Evolutionary conservation across 2,113 vertebrate species (phyloP).

Genomic region (Rhizomys pruinosus): DNA sequence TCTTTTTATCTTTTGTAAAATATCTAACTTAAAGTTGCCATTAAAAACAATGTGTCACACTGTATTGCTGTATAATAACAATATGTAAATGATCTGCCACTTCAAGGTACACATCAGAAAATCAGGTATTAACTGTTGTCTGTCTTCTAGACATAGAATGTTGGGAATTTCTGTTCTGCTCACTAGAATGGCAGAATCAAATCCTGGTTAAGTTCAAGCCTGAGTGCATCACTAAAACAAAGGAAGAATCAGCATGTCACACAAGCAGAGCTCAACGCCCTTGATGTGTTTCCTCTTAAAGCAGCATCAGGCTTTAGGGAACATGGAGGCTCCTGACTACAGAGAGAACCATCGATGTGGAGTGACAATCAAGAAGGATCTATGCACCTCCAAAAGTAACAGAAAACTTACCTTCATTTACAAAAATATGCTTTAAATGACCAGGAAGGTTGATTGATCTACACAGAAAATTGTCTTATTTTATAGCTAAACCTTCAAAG

Average conservation of each 20-base stretch:
- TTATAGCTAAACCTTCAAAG: neutral
- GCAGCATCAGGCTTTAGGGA: neutral
- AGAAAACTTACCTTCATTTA: slow-evolving; percentile 24
- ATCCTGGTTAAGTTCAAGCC: too few species aligned
- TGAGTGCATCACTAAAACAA: neutral
- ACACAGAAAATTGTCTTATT: neutral
- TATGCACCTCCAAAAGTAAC: neutral
- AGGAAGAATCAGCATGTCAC: neutral
- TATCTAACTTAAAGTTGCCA: too few species aligned
- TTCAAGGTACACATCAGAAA: too few species aligned
- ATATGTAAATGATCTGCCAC: too few species aligned
- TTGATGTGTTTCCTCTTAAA: slow-evolving; percentile 42
- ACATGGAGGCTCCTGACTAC: neutral
- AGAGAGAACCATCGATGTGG: neutral
- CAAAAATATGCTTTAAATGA: slow-evolving; percentile 38
- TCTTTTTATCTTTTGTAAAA: too few species aligned
- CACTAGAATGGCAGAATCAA: too few species aligned
- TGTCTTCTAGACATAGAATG: too few species aligned
- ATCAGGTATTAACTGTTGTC: too few species aligned
- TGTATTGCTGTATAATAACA: too few species aligned
- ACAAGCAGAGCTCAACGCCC: neutral
- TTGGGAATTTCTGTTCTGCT: too few species aligned
- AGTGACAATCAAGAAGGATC: slow-evolving; percentile 11
- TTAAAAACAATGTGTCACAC: too few species aligned
- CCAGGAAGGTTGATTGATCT: neutral